Evolutionary conservation across 2,797 vertebrate genomes (phyloP), one percentile per base, ranked within the genome.

Genomic region (Toxotes lorentzi): DNA sequence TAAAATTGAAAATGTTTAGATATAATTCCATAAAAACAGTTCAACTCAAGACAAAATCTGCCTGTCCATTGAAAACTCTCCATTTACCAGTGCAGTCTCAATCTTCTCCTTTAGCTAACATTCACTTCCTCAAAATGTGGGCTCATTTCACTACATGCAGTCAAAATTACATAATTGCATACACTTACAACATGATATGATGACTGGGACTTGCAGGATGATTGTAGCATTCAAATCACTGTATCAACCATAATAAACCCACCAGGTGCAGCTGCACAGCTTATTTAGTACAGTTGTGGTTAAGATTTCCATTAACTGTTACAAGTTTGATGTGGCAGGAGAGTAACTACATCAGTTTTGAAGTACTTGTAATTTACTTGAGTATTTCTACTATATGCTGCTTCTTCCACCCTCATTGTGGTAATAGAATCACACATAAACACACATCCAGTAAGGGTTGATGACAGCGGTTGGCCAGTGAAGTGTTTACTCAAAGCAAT

Each of bases 91-190:
- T n/a, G 23, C 23, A 30, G 19, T 16, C 7, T 43, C 10, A 64
- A 7, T 47, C 27, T 38, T 17, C 30, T 65, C 32, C 14, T 30
- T 7, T 4, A 10, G 16, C 23, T 47, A 27, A 19, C 17, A 35
- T 21, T 57, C 56, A 34, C 41, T 50, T 63, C 10, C 43, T 45
- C 30, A 40, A 30, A 56, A 47, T 48, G 0, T n/a, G 24, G 54
- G 47, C 61, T 50, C 34, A 41, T 48, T 61, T 34, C 65, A 54
- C 54, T 4, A 14, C 48, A 61, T 56, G 23, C 56, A n/a, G 40
- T 72, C n/a, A 61, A 75, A 65, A 59, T 48, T 14, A 21, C 17
- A 58, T 64, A 43, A 56, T 24, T 57, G 48, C 68, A 57, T 50
- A 41, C 10, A n/a, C 43, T 66, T 30, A 30, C 12, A 62, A 61